Percentiles rank a stretch among this genome's conserved stretches.
phyloP scores from a whole-genome alignment of 1,140 invertebrate species.

The Harpegnathos saltator region DNA sequence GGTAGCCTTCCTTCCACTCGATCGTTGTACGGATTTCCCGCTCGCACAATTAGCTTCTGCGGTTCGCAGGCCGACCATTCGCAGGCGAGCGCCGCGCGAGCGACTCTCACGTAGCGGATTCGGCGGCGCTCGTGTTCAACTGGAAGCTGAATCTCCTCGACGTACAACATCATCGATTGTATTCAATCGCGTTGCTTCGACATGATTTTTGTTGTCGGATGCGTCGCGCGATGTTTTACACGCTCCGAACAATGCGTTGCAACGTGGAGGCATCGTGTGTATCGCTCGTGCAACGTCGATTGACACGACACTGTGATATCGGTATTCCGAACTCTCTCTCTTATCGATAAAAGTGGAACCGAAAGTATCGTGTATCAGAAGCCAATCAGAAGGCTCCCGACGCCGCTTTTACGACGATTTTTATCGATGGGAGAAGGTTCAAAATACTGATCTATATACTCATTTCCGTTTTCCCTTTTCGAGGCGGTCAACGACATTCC shows the following conservation, averaged over 20 bases:
- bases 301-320: no score
- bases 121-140: background rate
- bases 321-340: no score
- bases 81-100: no score
- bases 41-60: background rate
- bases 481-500: no score
- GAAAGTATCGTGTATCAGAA: no score
- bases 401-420: no score
- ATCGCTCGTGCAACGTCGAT: background rate
- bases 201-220: background rate
- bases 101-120: background rate
- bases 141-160: background rate
- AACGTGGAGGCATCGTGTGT: background rate
- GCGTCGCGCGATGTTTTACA: background rate
- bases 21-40: conserved; percentile 49
- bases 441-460: no score
- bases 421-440: no score
- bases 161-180: background rate
- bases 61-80: background rate
- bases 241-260: background rate
- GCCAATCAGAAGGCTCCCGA: no score
- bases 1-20: background rate
- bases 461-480: background rate
- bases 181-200: background rate
- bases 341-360: no score